A percentile compares a stretch with the other conserved stretches of the same genome.
These are phyloP conservation scores for Heliopora coerulea DNA, from an alignment of 92 coral and sea anemone genomes.

Conservation along the genomic window DNA sequence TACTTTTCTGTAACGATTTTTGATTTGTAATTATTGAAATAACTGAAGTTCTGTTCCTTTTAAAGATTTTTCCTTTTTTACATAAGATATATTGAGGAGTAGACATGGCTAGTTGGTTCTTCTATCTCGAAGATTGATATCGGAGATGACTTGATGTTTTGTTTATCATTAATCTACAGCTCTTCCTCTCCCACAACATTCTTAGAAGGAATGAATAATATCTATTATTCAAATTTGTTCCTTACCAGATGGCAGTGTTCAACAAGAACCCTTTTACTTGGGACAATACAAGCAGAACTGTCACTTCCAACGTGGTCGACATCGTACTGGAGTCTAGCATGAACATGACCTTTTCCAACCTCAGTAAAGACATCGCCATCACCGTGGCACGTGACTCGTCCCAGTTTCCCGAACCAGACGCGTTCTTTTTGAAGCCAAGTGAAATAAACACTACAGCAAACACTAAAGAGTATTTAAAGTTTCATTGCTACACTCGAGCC, in stretches of 20 bases:
- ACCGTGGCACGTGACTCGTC: slow-evolving; percentile 65
- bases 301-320: slow-evolving; percentile 57
- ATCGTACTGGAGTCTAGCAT: slow-evolving; percentile 23
- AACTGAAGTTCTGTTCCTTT: too few species aligned
- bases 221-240: neutral
- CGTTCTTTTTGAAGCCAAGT: slow-evolving; percentile 53
- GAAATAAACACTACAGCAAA: slow-evolving; percentile 19
- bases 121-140: too few species aligned
- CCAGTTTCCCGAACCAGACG: slow-evolving; percentile 40
- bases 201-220: neutral
- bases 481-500: slow-evolving; percentile 53
- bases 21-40: too few species aligned
- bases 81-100: too few species aligned
- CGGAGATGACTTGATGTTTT: too few species aligned
- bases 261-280: slow-evolving; percentile 54
- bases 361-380: slow-evolving; percentile 50
- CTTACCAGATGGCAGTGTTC: slow-evolving; percentile 50
- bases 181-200: too few species aligned
- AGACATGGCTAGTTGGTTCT: too few species aligned
- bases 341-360: slow-evolving; percentile 37
- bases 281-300: slow-evolving; percentile 64
- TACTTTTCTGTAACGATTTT: too few species aligned
- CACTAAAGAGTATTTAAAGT: slow-evolving; percentile 50
- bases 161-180: too few species aligned
- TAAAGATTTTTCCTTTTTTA: too few species aligned